These are phyloP conservation scores for Epizoanthus rinbou DNA, from an alignment of 92 coral and sea anemone species.

Conservation along the genomic window DNA sequence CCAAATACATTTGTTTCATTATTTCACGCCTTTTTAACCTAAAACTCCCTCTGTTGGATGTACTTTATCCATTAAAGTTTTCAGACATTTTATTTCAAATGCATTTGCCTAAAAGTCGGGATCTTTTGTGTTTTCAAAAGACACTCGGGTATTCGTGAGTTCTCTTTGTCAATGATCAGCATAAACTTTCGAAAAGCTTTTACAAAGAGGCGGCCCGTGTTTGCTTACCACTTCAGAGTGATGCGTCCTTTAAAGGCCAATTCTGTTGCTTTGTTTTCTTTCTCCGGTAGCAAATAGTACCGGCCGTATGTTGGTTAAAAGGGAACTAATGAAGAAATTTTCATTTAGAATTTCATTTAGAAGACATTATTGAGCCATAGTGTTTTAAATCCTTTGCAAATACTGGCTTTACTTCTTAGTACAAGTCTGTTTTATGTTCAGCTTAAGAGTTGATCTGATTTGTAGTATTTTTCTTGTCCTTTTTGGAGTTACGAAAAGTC, in stretches of 20 bases:
- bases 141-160: conserved; percentile 15
- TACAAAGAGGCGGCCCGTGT: conserved; percentile 25
- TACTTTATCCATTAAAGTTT: background rate
- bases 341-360: conserved; percentile 42
- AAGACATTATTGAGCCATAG: conserved; percentile 19
- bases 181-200: conserved; percentile 14
- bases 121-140: conserved; percentile 40
- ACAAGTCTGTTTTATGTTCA: conserved; percentile 10
- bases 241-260: conserved; percentile 26
- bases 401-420: conserved; percentile 22
- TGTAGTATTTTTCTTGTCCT: conserved; percentile 12
- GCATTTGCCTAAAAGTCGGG: conserved; percentile 2
- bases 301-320: conserved; percentile 34
- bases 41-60: background rate
- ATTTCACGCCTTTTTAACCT: background rate
- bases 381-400: conserved; percentile 34
- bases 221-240: conserved; percentile 24
- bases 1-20: background rate
- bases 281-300: conserved; percentile 40
- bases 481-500: background rate
- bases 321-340: conserved; percentile 38
- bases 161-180: conserved; percentile 34
- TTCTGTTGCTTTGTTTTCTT: conserved; percentile 20
- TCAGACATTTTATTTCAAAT: conserved; percentile 8
- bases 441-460: conserved; percentile 24